Base-by-base conservation (phyloP, 2,888 invertebrate genomes). In the Smittia sp. region DNA sequence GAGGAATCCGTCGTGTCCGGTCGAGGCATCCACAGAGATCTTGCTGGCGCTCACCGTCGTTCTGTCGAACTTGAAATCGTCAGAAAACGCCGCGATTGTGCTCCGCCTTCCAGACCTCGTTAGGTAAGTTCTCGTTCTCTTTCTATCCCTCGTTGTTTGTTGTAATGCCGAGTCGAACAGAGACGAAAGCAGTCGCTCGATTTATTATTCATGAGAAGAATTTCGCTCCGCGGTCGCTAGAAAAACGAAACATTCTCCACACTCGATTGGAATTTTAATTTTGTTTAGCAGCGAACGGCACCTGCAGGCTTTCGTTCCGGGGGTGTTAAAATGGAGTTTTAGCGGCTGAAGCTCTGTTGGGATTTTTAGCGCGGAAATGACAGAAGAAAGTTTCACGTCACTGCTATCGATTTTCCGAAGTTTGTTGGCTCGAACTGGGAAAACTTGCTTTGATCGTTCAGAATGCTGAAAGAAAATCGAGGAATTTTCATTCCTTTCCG, bases 21-120 rank as follows among this genome's bases (percentile, higher is more conserved):
- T 83, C 75, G 83, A 82, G 79, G 77, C 83, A 76, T 82, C 82
- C 78, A 83, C 83, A 73, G 83, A 83, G 79, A 77, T 83, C 78
- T 82, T 83, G 81, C 76, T 83, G 76, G 83, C 82, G 62, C 81
- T 81, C 76, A 82, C 82, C 74, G 83, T 83, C 78, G 81, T 81
- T 76, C 78, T 83, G 75, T 82, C 82, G 75, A 81, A 81, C 76
- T 78, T 80, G 73, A 80, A 81, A 79, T 81, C 81, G 77, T 79
- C 79, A 78, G 79, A 81, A 79, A 81, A 81, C 79, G 81, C 82
- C 76, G 81, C 81, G 79, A 80, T 83, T 76, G 76, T 79, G 80
- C 81, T 82, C 81, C 83, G 83, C 80, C 81, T 83, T 79, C 82
- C 82, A 78, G 82, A 83, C 79, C 77, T 82, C 77, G 80, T 83